Evolutionary conservation across 2,888 invertebrate genomes (phyloP).

Genomic region (Eupsilia transversa): DNA sequence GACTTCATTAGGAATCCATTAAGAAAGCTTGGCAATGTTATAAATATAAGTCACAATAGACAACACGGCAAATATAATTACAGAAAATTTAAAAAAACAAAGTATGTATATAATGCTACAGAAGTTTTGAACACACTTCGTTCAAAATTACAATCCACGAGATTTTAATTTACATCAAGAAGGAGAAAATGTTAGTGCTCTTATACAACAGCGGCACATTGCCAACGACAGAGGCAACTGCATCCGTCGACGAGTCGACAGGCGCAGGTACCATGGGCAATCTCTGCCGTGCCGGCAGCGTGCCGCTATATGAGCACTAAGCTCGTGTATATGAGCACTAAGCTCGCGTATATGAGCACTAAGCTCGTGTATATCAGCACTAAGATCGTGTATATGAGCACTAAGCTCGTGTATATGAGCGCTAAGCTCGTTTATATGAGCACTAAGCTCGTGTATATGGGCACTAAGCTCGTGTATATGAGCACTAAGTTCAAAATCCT

Average conservation of each 20-base stretch:
- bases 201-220: not conserved
- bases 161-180: not conserved
- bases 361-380: no score
- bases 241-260: no score
- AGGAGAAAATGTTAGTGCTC: not conserved
- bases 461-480: not conserved
- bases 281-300: not conserved
- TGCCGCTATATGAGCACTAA: no score
- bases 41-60: slow-evolving; percentile 30
- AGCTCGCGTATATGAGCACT: not conserved
- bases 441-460: not conserved
- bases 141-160: not conserved
- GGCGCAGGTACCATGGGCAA: no score
- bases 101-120: not conserved
- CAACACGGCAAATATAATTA: slow-evolving; percentile 12
- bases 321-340: not conserved
- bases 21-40: slow-evolving; percentile 38
- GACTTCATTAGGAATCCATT: slow-evolving; percentile 49
- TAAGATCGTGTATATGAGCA: not conserved
- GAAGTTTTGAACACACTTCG: slow-evolving; percentile 1
- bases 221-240: not conserved
- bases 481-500: not conserved
- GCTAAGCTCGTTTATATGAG: not conserved
- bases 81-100: not conserved
- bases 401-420: not conserved